Evolutionary conservation across 2,888 invertebrate species (phyloP).

Genomic region (Argyresthia goedartella): DNA sequence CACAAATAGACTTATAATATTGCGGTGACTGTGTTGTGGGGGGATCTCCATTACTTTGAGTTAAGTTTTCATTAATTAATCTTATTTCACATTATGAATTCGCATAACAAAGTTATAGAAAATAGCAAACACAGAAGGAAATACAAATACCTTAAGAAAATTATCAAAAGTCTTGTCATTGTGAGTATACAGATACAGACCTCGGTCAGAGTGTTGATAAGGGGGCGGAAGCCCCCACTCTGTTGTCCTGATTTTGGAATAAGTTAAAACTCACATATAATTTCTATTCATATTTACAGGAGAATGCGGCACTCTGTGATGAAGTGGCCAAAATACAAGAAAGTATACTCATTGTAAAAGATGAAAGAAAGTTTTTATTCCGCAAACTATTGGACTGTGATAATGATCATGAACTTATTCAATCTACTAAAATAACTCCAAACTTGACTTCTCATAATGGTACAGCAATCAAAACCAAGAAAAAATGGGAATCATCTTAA

Average conservation of each 20-base stretch:
- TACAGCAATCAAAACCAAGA: slow-evolving; percentile 37
- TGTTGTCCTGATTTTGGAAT: no score
- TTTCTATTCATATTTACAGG: slow-evolving; percentile 56
- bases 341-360: slow-evolving; percentile 82
- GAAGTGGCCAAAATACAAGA: slow-evolving; percentile 89
- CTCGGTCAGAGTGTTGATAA: no score
- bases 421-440: slow-evolving; percentile 10
- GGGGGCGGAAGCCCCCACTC: no score
- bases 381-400: slow-evolving; percentile 81
- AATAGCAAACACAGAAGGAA: slow-evolving; percentile 73
- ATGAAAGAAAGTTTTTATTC: slow-evolving; percentile 85
- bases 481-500: no score
- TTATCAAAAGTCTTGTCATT: slow-evolving; percentile 75
- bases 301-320: slow-evolving; percentile 89
- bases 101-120: slow-evolving; percentile 18
- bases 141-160: slow-evolving; percentile 72
- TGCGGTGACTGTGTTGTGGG: no score
- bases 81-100: no score
- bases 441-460: slow-evolving; percentile 24
- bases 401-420: slow-evolving; percentile 41
- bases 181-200: slow-evolving; percentile 58
- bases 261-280: no score
- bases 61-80: no score
- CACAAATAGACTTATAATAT: no score
- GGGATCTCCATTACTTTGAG: no score